Evolutionary conservation across 2,888 invertebrate genomes (phyloP), one percentile per base, ranked within the genome.

Genomic region (Scaptomyza flava): DNA sequence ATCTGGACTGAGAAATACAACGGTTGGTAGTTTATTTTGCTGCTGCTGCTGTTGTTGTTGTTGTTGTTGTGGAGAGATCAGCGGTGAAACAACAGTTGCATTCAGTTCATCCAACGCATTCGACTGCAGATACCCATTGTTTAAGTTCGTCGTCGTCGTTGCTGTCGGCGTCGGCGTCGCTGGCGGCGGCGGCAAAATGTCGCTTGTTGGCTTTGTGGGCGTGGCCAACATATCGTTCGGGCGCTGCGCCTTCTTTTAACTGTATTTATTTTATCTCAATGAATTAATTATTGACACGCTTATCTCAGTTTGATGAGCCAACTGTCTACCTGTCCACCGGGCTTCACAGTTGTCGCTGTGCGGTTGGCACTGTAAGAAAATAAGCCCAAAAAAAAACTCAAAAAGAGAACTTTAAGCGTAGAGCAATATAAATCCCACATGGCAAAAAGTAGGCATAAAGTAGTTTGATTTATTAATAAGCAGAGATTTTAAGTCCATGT

Each of bases 71-170:
- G 70, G 69, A 17, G 77, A 77, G 38, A 90, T 69, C 41, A 90
- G 76, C 17, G 90, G 90, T 34, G 89, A 87, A 6, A 79, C 76
- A 20, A 83, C 86, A 6, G 86, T 85, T 36, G 82, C 69, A 46
- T 71, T 81, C 0, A 79, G 68, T 62, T 85, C 87, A 59, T 86
- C 72, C 53, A 69, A 56, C 11, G 68, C 69, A 51, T 68, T 77
- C 20, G 72, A 63, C 58, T 77, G 90, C 56, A 92, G 81, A 85
- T 91, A 92, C 68, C 92, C 92, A 77, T 92, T 92, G 81, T 92
- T 92, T 52, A 91, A 78, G 34, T 89, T 77, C 69, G 89, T 87
- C 65, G 52, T 20, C n/a, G 57, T 42, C 42, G 58, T 77, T 69
- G 89, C 87, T 64, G 52, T 20, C n/a, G 57, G 34, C 42, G 58